Evolutionary conservation across 2,113 vertebrate genomes (phyloP), one percentile per base, ranked within the genome.

Genomic region (Syngnathus scovelli): DNA sequence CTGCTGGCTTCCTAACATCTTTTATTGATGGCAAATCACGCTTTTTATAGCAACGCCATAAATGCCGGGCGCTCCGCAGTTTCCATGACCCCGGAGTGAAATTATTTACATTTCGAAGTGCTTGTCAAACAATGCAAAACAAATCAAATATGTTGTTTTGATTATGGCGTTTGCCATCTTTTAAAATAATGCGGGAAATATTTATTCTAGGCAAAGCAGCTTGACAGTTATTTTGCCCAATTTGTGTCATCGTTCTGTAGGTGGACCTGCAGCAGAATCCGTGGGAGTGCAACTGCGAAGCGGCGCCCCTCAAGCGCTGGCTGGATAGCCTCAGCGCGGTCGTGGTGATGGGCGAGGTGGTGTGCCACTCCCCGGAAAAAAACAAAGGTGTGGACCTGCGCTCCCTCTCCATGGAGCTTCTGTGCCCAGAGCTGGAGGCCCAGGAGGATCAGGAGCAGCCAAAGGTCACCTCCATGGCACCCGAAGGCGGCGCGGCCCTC

Each of bases 221-320:
- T 51, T 44, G 56, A 19, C 16, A 16, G 4, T 7, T 48, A 18
- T 7, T 16, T 16, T 5, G 43, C 44, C 44, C 12, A 46, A 16
- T 43, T 43, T 43, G 41, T 43, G 27, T 33, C 27, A 33, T 43
- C 3, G 19, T 81, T 70, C 9, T 86, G 58, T 80, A 99, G 93
- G 98, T 99, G 81, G 97, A 98, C 85, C 92, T 99, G 83, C 95
- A 96, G 78, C 93, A 96, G 87, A 99, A 98, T 86, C 97, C 94
- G 0, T 99, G 97, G 97, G 95, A 98, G 88, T 99, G 97, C 81
- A 93, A 92, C 59, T 99, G 97, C 72, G 93, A 95, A 21, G 91
- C 97, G 72, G 93, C 96, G 37, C 94, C 95, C 1, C 92, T 99
- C 2, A 98, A 98, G 85, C 94, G 96, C 80, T 99, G 97, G 97